Percentiles rank a stretch among this genome's conserved stretches.
phyloP scores from a whole-genome alignment of 2,797 vertebrate genomes.

The Acanthurus leucopareius region DNA sequence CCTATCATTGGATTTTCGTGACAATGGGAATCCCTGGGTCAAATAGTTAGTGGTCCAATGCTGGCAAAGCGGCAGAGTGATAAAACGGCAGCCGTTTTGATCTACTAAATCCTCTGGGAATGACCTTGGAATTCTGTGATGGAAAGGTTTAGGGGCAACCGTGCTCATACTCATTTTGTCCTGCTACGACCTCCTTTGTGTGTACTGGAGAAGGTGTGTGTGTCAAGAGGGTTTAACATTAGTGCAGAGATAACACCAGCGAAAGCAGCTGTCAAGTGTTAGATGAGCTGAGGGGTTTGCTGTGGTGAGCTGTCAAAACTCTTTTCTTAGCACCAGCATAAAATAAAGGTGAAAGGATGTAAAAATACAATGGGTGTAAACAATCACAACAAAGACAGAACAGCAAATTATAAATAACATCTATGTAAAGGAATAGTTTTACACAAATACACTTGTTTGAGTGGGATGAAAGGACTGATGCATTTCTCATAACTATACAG shows the following conservation, averaged over 20 bases:
- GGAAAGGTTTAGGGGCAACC: slow-evolving; percentile 64
- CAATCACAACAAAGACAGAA: background rate
- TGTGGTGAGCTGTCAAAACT: slow-evolving; percentile 62
- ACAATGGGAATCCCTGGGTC: slow-evolving; percentile 75
- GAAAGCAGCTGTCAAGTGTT: slow-evolving; percentile 81
- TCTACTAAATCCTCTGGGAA: slow-evolving; percentile 67
- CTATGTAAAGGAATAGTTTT: background rate
- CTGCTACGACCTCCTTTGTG: slow-evolving; percentile 48
- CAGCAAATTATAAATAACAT: background rate
- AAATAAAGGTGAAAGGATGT: slow-evolving; percentile 21
- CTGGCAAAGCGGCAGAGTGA: slow-evolving; percentile 50
- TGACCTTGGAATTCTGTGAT: slow-evolving; percentile 73
- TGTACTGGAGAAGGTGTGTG: slow-evolving; percentile 52
- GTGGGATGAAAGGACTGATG: too few relatives aligned
- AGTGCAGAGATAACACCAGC: slow-evolving; percentile 64
- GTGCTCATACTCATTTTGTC: slow-evolving; percentile 55
- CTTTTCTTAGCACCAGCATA: slow-evolving; percentile 43
- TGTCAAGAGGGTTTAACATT: slow-evolving; percentile 69
- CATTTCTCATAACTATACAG: too few relatives aligned
- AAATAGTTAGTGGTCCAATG: slow-evolving; percentile 31
- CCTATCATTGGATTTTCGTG: slow-evolving; percentile 49
- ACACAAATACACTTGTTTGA: too few relatives aligned
- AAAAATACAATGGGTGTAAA: background rate
- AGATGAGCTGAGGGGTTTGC: slow-evolving; percentile 68
- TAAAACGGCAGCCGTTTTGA: slow-evolving; percentile 63